Conservation (phyloP, 2,797 vertebrate genomes). For the Mareca strepera region DNA sequence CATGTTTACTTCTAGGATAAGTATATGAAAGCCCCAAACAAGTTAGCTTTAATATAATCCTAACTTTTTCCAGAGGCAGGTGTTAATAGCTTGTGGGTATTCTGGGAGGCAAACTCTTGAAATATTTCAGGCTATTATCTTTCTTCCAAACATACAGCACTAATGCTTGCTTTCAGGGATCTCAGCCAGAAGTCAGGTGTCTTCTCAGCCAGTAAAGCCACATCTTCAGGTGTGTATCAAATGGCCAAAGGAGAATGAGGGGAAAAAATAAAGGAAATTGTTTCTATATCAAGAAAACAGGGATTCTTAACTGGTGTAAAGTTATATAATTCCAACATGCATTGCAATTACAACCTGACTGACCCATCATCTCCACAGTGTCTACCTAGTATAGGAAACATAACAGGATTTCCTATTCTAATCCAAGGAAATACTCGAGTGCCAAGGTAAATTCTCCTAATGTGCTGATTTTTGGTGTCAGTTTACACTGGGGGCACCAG, state of each 20-base stretch:
- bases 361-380: neutral
- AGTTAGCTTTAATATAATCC: neutral
- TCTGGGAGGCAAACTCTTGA: neutral
- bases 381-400: neutral
- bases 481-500: neutral
- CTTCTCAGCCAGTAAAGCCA: neutral
- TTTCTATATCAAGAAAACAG: neutral
- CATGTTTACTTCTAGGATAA: neutral
- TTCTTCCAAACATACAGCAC: neutral
- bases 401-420: neutral
- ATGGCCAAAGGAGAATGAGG: neutral
- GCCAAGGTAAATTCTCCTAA: neutral
- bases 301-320: neutral
- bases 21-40: neutral
- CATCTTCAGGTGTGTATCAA: neutral
- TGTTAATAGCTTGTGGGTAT: neutral
- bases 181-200: neutral
- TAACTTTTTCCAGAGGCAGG: neutral
- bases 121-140: neutral
- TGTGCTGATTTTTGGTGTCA: constrained; percentile 7
- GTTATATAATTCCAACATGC: neutral
- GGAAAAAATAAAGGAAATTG: rapidly evolving
- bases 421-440: neutral
- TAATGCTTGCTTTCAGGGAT: neutral
- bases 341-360: neutral